phyloP scores from a whole-genome alignment of 2,113 vertebrate genomes.

The Geococcyx californianus region DNA sequence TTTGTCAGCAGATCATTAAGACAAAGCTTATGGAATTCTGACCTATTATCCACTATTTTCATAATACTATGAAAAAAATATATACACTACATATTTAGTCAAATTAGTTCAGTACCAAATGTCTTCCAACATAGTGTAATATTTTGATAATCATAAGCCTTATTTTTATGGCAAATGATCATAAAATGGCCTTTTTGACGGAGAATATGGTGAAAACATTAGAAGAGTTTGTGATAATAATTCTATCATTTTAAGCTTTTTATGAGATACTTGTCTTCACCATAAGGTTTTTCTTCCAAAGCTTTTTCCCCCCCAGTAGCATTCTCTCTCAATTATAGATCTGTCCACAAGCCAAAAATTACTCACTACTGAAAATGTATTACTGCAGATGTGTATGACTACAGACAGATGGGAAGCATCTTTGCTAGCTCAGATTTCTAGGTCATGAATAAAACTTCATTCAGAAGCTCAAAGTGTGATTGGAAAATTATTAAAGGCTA shows the following conservation, averaged over 20 bases:
- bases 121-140: not conserved
- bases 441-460: not conserved
- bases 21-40: not conserved
- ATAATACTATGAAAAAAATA: not conserved
- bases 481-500: not conserved
- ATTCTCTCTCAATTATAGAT: constrained; percentile 37
- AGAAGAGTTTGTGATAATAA: not conserved
- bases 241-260: not conserved
- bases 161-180: not conserved
- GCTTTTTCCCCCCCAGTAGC: not conserved
- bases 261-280: constrained; percentile 8
- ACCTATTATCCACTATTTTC: not conserved
- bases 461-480: not conserved
- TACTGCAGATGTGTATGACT: constrained; percentile 21
- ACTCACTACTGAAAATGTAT: constrained; percentile 19
- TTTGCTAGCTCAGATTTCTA: not conserved
- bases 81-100: not conserved
- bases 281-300: not conserved
- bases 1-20: not conserved
- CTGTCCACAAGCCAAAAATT: constrained; percentile 45
- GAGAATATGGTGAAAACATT: not conserved
- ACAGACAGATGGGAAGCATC: constrained; percentile 31
- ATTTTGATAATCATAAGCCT: not conserved
- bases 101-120: not conserved
- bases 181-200: not conserved